Evolutionary conservation across 2,113 vertebrate genomes (phyloP), one percentile per base, ranked within the genome.

Genomic region (Alectura lathami): DNA sequence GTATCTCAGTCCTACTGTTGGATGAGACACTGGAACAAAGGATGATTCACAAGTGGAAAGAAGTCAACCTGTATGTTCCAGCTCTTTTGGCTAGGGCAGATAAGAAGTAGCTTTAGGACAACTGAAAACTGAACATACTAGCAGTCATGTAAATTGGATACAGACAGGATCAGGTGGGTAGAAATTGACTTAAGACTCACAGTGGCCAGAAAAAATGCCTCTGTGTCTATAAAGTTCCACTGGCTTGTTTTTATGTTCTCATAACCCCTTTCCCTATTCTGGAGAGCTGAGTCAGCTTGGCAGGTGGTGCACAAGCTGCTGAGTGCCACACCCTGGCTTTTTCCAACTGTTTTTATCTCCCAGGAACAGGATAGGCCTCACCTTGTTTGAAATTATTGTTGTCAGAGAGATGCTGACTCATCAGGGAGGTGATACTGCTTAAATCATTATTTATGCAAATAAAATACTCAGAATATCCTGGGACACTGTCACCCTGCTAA

Each of bases 41-140:
- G 16, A 9, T 69, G 24, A 12, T 30, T 74, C 9, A 11, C 34
- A 60, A 75, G 9, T 6, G 11, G 30, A 54, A 2, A 20, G 38
- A 91, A 48, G 11, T 26, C 14, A 50, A 60, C 17, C 1, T 60
- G 5, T 20, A 30, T 14, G 5, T 6, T 62, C 0, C 0, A 42
- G 3, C 15, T 38, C 6, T 81, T 86, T 50, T 47, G 23, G 24
- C 11, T 20, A 29, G 20, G 3, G 43, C 38, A 10, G 47, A 51
- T 26, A 69, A 45, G 15, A 81, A 59, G 13, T 53, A 48, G 11
- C 6, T 84, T 54, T 84, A 13, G 12, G 29, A 53, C 43, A 81
- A 40, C 14, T 20, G 5, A 53, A 77, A 73, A 43, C 2, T 30
- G 29, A 51, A 27, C 3, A 1, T 47, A 8, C 9, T 15, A 54